A percentile compares a stretch with the other conserved stretches of the same genome.
phyloP scores from a whole-genome alignment of 1,140 invertebrate genomes.

The Euwallacea fornicatus region DNA sequence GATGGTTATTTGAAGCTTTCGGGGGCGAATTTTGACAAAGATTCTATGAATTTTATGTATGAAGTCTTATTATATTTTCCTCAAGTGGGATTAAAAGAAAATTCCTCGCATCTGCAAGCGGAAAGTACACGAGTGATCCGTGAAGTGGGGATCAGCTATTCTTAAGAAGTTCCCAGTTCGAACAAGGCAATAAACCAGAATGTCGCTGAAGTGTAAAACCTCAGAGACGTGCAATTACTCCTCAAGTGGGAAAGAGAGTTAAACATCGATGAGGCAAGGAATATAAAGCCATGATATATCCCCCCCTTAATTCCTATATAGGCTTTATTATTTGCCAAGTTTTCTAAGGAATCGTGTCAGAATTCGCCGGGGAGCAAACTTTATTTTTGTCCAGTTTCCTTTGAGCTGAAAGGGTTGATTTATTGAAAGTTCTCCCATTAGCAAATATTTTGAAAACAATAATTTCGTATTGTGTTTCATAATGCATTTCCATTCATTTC shows the following conservation, averaged over 20 bases:
- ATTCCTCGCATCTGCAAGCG: no score
- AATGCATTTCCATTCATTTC: no score
- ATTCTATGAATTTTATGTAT: background rate
- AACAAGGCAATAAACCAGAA: conserved; percentile 24
- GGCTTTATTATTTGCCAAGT: conserved; percentile 15
- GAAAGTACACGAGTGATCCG: no score
- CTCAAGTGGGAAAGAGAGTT: conserved; percentile 27
- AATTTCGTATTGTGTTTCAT: no score
- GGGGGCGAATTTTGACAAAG: background rate
- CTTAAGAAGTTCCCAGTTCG: conserved; percentile 11
- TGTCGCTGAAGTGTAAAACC: conserved; percentile 28
- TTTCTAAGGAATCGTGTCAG: background rate
- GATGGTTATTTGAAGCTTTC: no score
- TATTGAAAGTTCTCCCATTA: background rate
- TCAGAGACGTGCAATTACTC: conserved; percentile 26
- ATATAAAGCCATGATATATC: conserved; percentile 22
- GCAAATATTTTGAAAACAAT: no score
- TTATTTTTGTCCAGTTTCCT: conserved; percentile 14
- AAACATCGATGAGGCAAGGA: conserved; percentile 22
- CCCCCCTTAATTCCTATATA: conserved; percentile 16
- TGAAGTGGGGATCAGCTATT: no score
- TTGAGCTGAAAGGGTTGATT: background rate
- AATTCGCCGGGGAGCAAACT: background rate
- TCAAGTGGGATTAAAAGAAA: no score
- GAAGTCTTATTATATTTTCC: no score